Base-by-base conservation (phyloP, 2,797 vertebrate genomes). In the Myotis vivesi region DNA sequence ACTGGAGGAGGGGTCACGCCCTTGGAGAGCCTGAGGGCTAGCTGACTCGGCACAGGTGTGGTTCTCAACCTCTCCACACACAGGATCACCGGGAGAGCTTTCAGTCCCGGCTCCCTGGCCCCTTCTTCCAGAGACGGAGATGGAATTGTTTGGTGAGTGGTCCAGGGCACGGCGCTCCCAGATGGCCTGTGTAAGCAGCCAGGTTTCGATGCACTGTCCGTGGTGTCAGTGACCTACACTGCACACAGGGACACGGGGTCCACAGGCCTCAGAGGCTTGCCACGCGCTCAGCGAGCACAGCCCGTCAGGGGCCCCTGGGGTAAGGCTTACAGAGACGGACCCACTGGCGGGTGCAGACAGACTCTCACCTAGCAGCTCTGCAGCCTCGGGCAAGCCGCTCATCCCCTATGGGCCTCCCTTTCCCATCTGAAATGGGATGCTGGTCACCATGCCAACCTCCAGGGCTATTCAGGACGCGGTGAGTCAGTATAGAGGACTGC, bases 401-500 rank as follows among this genome's bases (percentile, higher is more conserved):
- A 36, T 38, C 33, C 8, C 25, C 36, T 30, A 9, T n/a, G 62
- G 49, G 66, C 5, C 46, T 91, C 85, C 55, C 49, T 44, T 23
- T 91, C 51, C 62, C 22, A 5, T 41, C 41, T 79, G 44, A 49
- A 79, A 49, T 17, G 12, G 17, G 16, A 22, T 57, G 25, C 49
- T 25, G 4, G 44, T 62, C 33, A 4, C 44, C 46, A 15, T 15
- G 59, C 25, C 51, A 33, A 0, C 2, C 49, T 69, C 55, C 23
- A 23, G 36, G 20, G 36, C 66, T 72, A 5, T 38, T 66, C 11
- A 44, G 76, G 55, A 46, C 7, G 36, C 8, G 71, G n/a, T 28
- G 9, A 19, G 8, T 64, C 15, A 25, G 6, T 13, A 17, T 7
- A 25, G 28, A 3, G 1, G 8, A 44, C 15, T 3, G 30, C 3